These are phyloP conservation scores for Leptinotarsa lineolata DNA, from an alignment of 1,140 invertebrate genomes.

Conservation along the genomic window DNA sequence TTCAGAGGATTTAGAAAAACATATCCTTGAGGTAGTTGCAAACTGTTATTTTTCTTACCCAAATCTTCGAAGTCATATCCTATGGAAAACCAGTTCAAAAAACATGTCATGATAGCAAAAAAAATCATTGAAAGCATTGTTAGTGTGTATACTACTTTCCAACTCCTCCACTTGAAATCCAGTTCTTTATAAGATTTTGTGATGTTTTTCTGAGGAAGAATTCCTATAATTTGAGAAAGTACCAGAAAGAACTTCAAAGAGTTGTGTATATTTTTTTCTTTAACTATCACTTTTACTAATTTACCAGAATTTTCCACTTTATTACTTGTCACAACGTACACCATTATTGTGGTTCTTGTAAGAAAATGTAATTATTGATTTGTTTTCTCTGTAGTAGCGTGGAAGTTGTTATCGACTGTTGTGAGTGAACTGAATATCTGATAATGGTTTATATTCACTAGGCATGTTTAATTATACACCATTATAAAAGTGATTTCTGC, in stretches of 20 bases:
- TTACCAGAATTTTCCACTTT: not conserved
- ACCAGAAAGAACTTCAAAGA: constrained; percentile 29
- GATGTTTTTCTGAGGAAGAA: constrained; percentile 27
- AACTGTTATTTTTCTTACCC: constrained; percentile 14
- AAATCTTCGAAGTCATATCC: constrained; percentile 25
- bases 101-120: constrained; percentile 22
- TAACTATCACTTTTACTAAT: not conserved
- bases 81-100: constrained; percentile 21
- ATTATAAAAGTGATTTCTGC: too few species aligned
- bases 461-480: too few species aligned
- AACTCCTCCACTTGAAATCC: constrained; percentile 29
- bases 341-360: constrained; percentile 15
- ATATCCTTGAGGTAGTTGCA: too few species aligned
- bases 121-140: not conserved
- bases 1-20: too few species aligned
- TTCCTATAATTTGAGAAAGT: constrained; percentile 26
- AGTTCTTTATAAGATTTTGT: constrained; percentile 12
- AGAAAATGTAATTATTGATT: not conserved
- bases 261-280: constrained; percentile 18
- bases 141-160: constrained; percentile 23
- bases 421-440: too few species aligned
- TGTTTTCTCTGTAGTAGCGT: not conserved
- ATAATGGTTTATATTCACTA: too few species aligned
- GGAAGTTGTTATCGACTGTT: not conserved
- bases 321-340: constrained; percentile 10